phyloP scores from a whole-genome alignment of 2,113 vertebrate species.

The pig (Sus scrofa) region DNA sequence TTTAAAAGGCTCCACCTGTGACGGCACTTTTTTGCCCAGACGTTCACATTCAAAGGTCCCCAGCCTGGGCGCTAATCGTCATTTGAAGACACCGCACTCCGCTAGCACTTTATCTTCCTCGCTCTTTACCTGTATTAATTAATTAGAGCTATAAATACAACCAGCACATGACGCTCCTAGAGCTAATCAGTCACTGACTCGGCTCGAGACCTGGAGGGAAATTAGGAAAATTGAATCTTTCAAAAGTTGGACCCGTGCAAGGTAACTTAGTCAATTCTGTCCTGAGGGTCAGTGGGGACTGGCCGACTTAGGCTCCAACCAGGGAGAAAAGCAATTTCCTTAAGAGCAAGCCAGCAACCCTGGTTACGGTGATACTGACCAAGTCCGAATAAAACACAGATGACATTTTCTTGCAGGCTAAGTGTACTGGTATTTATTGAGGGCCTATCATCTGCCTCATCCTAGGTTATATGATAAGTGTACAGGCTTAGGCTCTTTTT shows the following conservation, averaged over 20 bases:
- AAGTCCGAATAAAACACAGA: background rate
- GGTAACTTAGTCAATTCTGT: conserved; percentile 24
- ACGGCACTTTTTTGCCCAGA: conserved; percentile 51
- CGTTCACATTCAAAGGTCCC: conserved; percentile 60
- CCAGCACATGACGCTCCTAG: conserved; percentile 64
- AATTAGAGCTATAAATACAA: conserved; percentile 79
- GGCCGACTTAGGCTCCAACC: background rate
- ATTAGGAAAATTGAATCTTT: conserved; percentile 74
- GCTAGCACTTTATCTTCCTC: conserved; percentile 60
- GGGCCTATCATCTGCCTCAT: background rate
- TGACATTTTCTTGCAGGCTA: background rate
- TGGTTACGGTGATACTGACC: background rate
- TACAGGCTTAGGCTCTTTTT: background rate
- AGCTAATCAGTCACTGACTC: conserved; percentile 78
- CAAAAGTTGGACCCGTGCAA: conserved; percentile 38
- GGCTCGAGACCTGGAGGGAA: conserved; percentile 61
- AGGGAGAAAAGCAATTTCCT: conserved; percentile 37
- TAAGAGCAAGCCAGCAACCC: background rate
- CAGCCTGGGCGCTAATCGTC: conserved; percentile 54
- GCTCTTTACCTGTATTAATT: conserved; percentile 80
- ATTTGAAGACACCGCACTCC: conserved; percentile 45
- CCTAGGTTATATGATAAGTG: background rate
- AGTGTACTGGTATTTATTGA: background rate
- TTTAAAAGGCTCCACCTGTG: conserved; percentile 77
- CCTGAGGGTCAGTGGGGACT: background rate